A percentile compares a stretch with the other conserved stretches of the same genome.
These are phyloP conservation scores for Pipistrellus pygmaeus DNA, from an alignment of 2,797 vertebrate species.

Conservation along the genomic window DNA sequence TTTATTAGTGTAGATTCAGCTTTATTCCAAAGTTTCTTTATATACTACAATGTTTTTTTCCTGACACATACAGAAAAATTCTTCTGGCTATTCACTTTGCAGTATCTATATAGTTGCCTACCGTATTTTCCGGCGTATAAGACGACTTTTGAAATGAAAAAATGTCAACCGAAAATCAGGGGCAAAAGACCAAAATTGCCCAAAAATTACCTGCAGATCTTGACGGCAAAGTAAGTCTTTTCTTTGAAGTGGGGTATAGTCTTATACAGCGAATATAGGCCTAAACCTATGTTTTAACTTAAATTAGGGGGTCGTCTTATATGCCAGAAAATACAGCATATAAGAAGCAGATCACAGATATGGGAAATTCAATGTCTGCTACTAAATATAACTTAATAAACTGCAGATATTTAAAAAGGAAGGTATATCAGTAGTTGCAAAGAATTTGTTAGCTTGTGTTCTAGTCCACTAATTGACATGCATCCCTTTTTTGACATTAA, in stretches of 20 bases:
- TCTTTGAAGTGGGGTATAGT: too few relatives aligned
- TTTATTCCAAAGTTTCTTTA: constrained; percentile 14
- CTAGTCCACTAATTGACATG: background rate
- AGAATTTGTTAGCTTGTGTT: background rate
- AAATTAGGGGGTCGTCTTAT: too few relatives aligned
- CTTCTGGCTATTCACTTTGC: background rate
- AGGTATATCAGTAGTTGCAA: background rate
- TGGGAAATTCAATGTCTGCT: background rate
- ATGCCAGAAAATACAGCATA: too few relatives aligned
- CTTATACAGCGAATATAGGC: too few relatives aligned
- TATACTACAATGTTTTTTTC: background rate
- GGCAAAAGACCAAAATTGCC: too few relatives aligned
- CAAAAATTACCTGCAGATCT: too few relatives aligned
- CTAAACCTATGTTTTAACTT: too few relatives aligned
- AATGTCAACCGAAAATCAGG: too few relatives aligned
- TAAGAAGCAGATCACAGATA: background rate
- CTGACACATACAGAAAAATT: background rate
- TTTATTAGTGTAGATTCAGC: background rate
- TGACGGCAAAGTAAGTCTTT: too few relatives aligned
- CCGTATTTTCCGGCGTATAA: too few relatives aligned
- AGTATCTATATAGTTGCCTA: background rate
- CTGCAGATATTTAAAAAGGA: background rate
- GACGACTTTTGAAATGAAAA: too few relatives aligned
- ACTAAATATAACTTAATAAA: constrained; percentile 2
- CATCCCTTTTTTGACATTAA: background rate